These are phyloP conservation scores for Cyanistes caeruleus DNA, from an alignment of 2,113 vertebrate species.

Conservation along the genomic window DNA sequence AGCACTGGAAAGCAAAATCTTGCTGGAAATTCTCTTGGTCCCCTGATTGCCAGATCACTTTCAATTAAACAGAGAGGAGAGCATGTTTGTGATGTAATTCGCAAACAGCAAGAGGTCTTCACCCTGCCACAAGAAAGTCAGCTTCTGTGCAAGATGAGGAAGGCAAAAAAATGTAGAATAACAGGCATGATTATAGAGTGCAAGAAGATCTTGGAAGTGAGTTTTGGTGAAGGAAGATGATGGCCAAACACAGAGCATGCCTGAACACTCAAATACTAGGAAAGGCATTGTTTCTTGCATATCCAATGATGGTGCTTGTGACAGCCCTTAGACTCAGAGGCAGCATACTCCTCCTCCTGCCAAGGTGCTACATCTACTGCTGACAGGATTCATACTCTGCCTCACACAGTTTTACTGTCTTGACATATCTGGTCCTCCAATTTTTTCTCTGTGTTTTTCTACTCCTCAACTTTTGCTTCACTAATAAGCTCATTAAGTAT, in stretches of 20 bases:
- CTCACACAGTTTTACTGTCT: neutral
- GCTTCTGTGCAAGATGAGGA: neutral
- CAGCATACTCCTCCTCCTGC: neutral
- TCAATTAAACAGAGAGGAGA: neutral
- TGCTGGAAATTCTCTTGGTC: neutral
- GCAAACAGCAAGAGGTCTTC: neutral
- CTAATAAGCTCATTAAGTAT: neutral
- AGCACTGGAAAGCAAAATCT: neutral
- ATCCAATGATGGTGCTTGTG: neutral
- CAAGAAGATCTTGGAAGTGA: neutral
- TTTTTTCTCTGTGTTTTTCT: neutral
- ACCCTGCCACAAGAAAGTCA: neutral
- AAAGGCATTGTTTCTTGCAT: neutral
- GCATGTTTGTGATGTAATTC: neutral
- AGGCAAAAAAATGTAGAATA: neutral
- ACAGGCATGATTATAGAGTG: neutral
- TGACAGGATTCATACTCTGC: neutral
- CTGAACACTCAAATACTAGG: neutral
- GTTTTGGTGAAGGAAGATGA: neutral
- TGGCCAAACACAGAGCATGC: neutral
- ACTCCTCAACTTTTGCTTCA: neutral
- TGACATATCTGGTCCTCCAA: neutral
- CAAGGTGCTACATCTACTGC: neutral
- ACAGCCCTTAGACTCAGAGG: neutral
- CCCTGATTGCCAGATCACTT: neutral